Evolutionary conservation across 2,888 invertebrate genomes (phyloP), one percentile per base, ranked within the genome.

Genomic region (Bombylius discolor): DNA sequence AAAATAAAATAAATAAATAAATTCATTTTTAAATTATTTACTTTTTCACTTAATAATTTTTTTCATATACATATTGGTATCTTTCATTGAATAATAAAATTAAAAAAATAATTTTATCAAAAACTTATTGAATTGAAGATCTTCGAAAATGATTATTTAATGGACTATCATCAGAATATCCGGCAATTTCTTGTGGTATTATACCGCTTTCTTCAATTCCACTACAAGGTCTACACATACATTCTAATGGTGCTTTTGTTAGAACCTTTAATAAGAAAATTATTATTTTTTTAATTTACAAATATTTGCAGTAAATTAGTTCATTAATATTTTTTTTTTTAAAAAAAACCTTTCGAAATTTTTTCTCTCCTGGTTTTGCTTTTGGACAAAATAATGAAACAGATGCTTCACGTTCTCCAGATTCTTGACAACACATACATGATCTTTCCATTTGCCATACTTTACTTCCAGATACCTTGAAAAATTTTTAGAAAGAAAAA

Each of bases 371-470:
- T 57, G 82, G 84, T 68, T 88, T 88, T 13, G 91, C 89, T 71
- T 91, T 90, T 2, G 93, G 93, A 68, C 94, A 95, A 70, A 86
- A 88, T 36, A 94, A 75, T 8, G 90, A 85, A 11, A 94, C 91
- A 23, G 86, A 84, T 3, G 93, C 93, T 73, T 93, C 93, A 62
- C 93, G 78, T 75, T 93, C 91, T 5, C 92, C 92, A 63, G 90
- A 90, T 71, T 94, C 94, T 73, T 94, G 93, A 69, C 94, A 95
- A 71, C 94, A 95, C 83, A 92, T 94, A 69, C 94, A 94, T 1
- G 91, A 91, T 36, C 94, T 79, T 73, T 94, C 93, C 86, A 93
- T 92, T 79, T 93, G 93, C 93, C 93, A 94, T 69, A 93, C 89
- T 79, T 93, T 93, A 64, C 91, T 92, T 7, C 92, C 92, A 44